Conservation (phyloP, 1,140 invertebrate genomes). For the Samia ricini region DNA sequence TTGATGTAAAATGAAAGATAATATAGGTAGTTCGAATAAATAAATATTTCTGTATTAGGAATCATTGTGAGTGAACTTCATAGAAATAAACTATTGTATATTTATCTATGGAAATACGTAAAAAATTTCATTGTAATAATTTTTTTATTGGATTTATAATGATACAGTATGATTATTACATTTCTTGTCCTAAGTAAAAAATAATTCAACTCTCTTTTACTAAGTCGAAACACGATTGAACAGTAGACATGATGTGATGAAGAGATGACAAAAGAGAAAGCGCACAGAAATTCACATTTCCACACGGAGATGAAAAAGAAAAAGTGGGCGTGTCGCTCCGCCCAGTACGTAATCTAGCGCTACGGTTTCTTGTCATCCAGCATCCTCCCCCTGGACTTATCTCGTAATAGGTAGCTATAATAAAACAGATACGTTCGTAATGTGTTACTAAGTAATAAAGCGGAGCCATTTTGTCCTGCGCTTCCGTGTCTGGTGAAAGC, state of each 20-base stretch:
- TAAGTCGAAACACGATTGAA: not conserved
- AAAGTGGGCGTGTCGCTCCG: slow-evolving; percentile 72
- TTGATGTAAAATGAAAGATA: no score
- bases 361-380: slow-evolving; percentile 54
- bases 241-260: slow-evolving; percentile 2
- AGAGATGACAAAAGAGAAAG: slow-evolving; percentile 24
- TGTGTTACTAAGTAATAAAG: slow-evolving; percentile 77
- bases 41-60: no score
- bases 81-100: no score
- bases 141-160: no score
- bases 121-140: no score
- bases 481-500: slow-evolving; percentile 58
- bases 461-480: slow-evolving; percentile 71
- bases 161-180: not conserved
- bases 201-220: not conserved
- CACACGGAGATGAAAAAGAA: slow-evolving; percentile 52
- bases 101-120: no score
- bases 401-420: slow-evolving; percentile 69
- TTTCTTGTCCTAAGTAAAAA: not conserved
- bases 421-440: slow-evolving; percentile 69
- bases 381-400: slow-evolving; percentile 63
- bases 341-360: slow-evolving; percentile 34
- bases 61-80: no score
- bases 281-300: slow-evolving; percentile 23
- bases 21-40: no score